Evolutionary conservation across 2,797 vertebrate species (phyloP), one percentile per base, ranked within the genome.

Genomic region (Remorina albescens): DNA sequence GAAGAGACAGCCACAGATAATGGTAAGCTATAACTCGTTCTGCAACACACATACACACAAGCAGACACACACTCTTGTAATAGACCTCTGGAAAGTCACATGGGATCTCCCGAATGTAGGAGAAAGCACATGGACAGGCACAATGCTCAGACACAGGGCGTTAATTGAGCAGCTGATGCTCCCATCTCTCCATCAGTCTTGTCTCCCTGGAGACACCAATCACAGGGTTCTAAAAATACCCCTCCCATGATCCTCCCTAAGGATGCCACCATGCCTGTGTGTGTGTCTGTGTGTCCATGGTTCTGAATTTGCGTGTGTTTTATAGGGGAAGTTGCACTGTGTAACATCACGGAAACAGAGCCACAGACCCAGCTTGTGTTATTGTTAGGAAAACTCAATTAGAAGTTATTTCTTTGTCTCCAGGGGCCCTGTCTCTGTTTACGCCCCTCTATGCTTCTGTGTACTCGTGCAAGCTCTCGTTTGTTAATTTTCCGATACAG

Each of bases 1-100:
- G 96, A 98, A 44, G 97, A 98, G 71, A 76, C 87, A 59, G 74
- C 89, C 1, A 37, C 91, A 51, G 94, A 95, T 59, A 94, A 94
- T 36, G 95, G 98, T 98, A 94, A 93, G 23, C 72, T 64, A 18
- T 56, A n/a, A 10, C 53, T 47, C 47, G 19, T 0, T 10, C 15
- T 15, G 21, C 47, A 69, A 69, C 34, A 62, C 28, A 44, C 60
- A 51, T 58, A 67, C 16, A 72, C 63, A 64, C 19, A 65, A 55
- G 18, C 39, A 57, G 18, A 68, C 54, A 61, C 58, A 67, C 66
- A 61, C 62, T 62, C 12, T 41, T 67, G 55, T 34, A 39, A 50
- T 16, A 59, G 49, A 60, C 44, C 71, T 75, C 56, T 69, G 67
- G 56, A 81, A 71, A 82, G 76, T 81, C 86, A 88, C 80, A 78